Base-by-base conservation (phyloP, 2,797 vertebrate species). In the Tapirus indicus region DNA sequence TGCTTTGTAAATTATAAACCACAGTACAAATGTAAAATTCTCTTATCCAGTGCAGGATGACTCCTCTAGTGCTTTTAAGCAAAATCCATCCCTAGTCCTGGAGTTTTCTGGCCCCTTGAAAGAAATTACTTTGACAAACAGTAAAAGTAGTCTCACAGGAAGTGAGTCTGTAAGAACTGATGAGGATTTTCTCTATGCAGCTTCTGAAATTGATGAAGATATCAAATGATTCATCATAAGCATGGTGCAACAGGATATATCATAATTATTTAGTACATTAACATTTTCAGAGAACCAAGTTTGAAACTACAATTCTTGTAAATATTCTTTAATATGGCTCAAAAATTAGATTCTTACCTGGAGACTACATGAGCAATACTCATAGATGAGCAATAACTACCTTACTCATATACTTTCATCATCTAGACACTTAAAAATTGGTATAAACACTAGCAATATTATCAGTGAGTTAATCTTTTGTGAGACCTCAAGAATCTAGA, bases 401-500 rank as follows among this genome's bases (percentile, higher is more conserved):
- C 58, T 68, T 80, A 89, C 2, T 86, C 60, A 54, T 87, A 91
- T 0, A 56, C 4, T 38, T 84, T 60, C 25, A 78, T 52, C 87
- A 77, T 27, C 41, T 74, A 78, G 29, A 66, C 93, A 93, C 41
- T 89, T 93, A 35, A 60, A 87, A 83, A 74, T 12, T 71, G 12
- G 29, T 47, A 68, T 41, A 83, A 97, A 78, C 23, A 35, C 69
- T 75, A 96, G 54, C 20, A 85, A 84, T 78, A 8, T 74, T 79
- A 95, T 80, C 44, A 56, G 12, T 92, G 66, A 94, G 58, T 75
- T 90, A 54, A 77, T 52, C 62, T 78, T 88, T 88, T 44, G 2
- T n/a, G 94, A 94, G 64, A 82, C 29, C 49, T 69, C 85, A 94
- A 91, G 77, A 94, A 79, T 84, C 69, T n/a, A 95, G 21, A 94